Percentiles rank a stretch among this genome's conserved stretches.
Evolutionary conservation across 2,797 vertebrate species (phyloP).

Genomic region (Enteromius radiatus): DNA sequence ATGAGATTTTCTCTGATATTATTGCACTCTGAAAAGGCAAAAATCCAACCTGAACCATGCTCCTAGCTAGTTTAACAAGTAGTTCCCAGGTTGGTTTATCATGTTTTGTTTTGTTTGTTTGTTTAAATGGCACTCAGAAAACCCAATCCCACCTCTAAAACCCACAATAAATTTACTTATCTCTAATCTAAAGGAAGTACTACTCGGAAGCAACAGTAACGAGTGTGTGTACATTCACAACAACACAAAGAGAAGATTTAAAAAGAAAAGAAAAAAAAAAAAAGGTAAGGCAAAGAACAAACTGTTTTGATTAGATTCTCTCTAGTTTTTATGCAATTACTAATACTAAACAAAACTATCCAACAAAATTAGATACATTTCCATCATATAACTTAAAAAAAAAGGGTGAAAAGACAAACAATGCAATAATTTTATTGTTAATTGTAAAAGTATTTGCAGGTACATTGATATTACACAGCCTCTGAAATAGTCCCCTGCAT

Average conservation of each 20-base stretch:
- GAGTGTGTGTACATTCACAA: background rate
- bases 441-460: background rate
- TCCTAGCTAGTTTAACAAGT: background rate
- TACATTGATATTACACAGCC: too few relatives aligned
- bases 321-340: background rate
- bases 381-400: background rate
- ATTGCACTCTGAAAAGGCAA: background rate
- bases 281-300: background rate
- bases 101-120: background rate
- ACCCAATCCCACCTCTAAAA: background rate
- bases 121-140: background rate
- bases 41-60: background rate
- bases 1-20: background rate
- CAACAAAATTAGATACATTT: background rate
- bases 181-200: background rate
- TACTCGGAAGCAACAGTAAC: background rate
- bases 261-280: background rate
- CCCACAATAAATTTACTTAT: background rate
- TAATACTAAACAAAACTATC: background rate
- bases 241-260: slow-evolving; percentile 41
- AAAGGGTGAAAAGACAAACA: background rate
- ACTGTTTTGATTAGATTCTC: background rate
- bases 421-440: background rate
- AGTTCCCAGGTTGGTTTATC: background rate
- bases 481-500: too few relatives aligned